Evolutionary conservation across 2,113 vertebrate genomes (phyloP).

Genomic region (Sinosuthora webbiana): DNA sequence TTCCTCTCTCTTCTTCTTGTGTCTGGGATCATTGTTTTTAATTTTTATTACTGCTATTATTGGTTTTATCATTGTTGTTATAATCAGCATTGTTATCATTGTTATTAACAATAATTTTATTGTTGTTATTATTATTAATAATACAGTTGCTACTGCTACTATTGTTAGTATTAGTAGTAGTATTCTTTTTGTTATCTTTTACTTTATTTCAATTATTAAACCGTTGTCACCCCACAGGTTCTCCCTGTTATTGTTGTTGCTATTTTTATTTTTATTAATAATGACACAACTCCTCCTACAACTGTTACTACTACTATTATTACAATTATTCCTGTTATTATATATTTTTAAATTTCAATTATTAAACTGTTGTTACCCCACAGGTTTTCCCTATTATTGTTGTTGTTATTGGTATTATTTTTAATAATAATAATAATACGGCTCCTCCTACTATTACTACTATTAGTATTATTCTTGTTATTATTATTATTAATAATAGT

Average conservation of each 20-base stretch:
- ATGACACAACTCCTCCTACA: background rate
- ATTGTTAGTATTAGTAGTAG: background rate
- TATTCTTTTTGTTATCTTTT: background rate
- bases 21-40: background rate
- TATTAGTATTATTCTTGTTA: background rate
- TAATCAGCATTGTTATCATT: rapidly evolving
- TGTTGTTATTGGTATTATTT: background rate
- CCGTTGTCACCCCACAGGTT: background rate
- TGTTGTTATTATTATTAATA: background rate
- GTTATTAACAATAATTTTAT: background rate
- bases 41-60: background rate
- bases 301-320: too few relatives aligned
- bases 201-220: background rate
- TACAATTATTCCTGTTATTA: background rate
- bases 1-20: too few relatives aligned
- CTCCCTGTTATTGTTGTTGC: background rate
- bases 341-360: background rate
- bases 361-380: background rate
- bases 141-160: background rate
- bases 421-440: too few relatives aligned
- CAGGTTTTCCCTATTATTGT: background rate
- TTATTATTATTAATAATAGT: background rate
- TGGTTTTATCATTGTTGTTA: background rate
- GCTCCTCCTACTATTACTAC: background rate
- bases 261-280: background rate